Percentiles rank a stretch among this genome's conserved stretches.
These are phyloP conservation scores for Drosophila macrospina DNA, from an alignment of 2,888 invertebrate genomes.

Conservation along the genomic window DNA sequence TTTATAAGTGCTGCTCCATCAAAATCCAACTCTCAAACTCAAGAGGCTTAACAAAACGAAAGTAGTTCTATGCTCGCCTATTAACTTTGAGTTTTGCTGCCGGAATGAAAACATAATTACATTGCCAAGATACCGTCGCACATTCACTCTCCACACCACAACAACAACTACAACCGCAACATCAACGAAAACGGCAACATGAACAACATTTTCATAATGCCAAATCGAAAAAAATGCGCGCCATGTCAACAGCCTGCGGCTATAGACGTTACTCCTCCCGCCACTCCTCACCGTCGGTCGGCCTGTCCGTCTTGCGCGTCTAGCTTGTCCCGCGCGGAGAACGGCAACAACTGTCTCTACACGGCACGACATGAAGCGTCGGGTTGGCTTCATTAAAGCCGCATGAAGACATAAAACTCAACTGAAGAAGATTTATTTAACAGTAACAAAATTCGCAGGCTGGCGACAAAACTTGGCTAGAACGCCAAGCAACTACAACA, in stretches of 20 bases:
- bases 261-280: slow-evolving; percentile 24
- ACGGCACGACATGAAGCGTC: slow-evolving; percentile 28
- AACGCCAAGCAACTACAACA: slow-evolving; percentile 19
- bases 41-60: slow-evolving; percentile 66
- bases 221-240: slow-evolving; percentile 51
- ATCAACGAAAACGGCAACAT: slow-evolving; percentile 20
- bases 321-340: slow-evolving; percentile 30
- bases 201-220: slow-evolving; percentile 55
- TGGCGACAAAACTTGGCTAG: slow-evolving; percentile 53
- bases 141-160: slow-evolving; percentile 48
- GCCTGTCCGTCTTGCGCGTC: background rate
- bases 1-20: slow-evolving; percentile 73
- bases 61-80: slow-evolving; percentile 71
- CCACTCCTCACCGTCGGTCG: slow-evolving; percentile 8
- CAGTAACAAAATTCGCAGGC: slow-evolving; percentile 62
- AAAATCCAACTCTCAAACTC: slow-evolving; percentile 70
- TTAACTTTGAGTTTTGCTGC: slow-evolving; percentile 60
- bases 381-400: slow-evolving; percentile 58
- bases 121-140: slow-evolving; percentile 45
- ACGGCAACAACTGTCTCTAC: slow-evolving; percentile 19
- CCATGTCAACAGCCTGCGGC: slow-evolving; percentile 58
- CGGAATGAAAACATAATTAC: slow-evolving; percentile 71
- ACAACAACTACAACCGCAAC: slow-evolving; percentile 17
- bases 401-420: slow-evolving; percentile 67
- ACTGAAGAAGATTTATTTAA: slow-evolving; percentile 65